Conservation (phyloP, 2,888 invertebrate species). For the Volucella zonaria region DNA sequence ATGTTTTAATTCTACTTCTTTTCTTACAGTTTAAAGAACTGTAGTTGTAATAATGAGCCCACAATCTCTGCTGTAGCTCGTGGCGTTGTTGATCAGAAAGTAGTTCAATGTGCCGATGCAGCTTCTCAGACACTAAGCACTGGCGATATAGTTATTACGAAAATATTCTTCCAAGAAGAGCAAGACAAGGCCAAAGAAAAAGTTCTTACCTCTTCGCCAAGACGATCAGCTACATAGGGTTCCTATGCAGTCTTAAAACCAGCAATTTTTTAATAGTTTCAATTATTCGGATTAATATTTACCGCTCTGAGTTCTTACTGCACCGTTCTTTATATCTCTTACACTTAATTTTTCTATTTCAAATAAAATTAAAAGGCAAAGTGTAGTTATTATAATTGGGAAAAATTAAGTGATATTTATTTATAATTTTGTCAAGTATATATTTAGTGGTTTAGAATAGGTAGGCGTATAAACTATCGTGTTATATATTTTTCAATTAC, state of each 20-base stretch:
- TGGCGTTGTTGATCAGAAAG: slow-evolving; percentile 76
- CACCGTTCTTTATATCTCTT: slow-evolving; percentile 28
- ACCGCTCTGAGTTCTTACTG: slow-evolving; percentile 39
- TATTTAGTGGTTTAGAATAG: slow-evolving; percentile 52
- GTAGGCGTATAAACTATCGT: slow-evolving; percentile 38
- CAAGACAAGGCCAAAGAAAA: slow-evolving; percentile 84
- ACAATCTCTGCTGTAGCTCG: slow-evolving; percentile 77
- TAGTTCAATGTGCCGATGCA: slow-evolving; percentile 84
- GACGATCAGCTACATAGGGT: slow-evolving; percentile 77
- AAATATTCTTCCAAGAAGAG: slow-evolving; percentile 87
- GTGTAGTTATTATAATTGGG: slow-evolving; percentile 37
- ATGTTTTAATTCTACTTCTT: background rate
- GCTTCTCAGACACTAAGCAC: slow-evolving; percentile 93
- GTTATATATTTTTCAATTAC: slow-evolving; percentile 41
- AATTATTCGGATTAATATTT: slow-evolving; percentile 38
- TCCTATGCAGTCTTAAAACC: background rate
- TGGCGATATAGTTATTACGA: slow-evolving; percentile 95
- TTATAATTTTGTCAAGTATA: slow-evolving; percentile 58
- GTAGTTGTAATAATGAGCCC: slow-evolving; percentile 80
- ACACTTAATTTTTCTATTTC: slow-evolving; percentile 30
- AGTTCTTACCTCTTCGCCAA: slow-evolving; percentile 84
- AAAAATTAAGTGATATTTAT: slow-evolving; percentile 69
- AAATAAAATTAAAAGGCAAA: slow-evolving; percentile 23
- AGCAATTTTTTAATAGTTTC: slow-evolving; percentile 23
- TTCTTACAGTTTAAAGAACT: slow-evolving; percentile 79